Conservation (phyloP, 2,888 invertebrate genomes). For the Drosophila tanythrix region DNA sequence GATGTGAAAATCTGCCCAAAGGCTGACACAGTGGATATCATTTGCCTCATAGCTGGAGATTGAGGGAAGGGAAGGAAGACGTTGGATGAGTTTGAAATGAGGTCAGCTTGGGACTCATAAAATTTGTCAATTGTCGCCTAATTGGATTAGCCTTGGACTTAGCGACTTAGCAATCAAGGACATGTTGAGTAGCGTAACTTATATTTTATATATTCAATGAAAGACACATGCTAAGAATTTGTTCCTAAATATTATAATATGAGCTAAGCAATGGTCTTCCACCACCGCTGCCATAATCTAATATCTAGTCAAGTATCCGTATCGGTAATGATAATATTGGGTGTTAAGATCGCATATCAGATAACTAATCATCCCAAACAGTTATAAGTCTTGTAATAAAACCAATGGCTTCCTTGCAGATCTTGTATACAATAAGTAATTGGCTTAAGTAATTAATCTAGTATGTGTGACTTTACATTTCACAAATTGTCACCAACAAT, state of each 20-base stretch:
- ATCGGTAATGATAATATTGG: neutral
- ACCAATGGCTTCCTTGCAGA: neutral
- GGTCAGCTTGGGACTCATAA: conserved; percentile 32
- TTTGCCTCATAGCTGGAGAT: neutral
- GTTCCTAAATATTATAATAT: too few relatives aligned
- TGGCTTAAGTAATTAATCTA: neutral
- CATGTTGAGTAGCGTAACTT: too few relatives aligned
- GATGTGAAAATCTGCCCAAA: conserved; percentile 6
- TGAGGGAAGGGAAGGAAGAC: neutral
- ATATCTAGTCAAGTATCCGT: neutral
- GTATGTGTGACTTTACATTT: neutral
- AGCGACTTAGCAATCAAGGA: conserved; percentile 8
- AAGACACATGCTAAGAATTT: too few relatives aligned
- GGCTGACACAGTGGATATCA: conserved; percentile 28
- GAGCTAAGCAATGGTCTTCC: neutral
- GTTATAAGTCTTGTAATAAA: neutral
- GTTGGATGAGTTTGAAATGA: conserved; percentile 30
- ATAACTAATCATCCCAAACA: neutral
- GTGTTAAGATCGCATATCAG: neutral
- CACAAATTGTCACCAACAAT: neutral
- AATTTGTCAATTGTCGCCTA: conserved; percentile 19
- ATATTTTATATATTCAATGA: too few relatives aligned
- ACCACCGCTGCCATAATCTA: neutral
- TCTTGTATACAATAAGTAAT: neutral
- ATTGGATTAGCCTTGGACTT: conserved; percentile 46